A percentile compares a stretch with the other conserved stretches of the same genome.
These are phyloP conservation scores for Acrocyrtus sp. DNA, from an alignment of 2,888 invertebrate genomes.

Conservation along the genomic window DNA sequence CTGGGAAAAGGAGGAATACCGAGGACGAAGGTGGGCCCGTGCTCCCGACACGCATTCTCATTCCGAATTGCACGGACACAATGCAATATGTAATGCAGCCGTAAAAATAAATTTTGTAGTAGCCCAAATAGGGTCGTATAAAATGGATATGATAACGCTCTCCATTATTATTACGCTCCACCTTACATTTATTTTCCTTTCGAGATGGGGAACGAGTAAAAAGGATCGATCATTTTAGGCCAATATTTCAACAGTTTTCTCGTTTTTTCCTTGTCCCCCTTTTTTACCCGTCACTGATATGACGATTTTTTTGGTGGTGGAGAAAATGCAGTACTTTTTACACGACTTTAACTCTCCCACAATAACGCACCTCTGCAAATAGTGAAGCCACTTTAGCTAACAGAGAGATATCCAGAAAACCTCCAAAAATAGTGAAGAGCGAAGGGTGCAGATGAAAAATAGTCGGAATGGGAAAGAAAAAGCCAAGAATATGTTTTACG, in stretches of 20 bases:
- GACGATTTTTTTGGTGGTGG: not conserved
- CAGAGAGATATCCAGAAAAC: not conserved
- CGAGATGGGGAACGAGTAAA: conserved; percentile 7
- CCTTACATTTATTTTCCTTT: not conserved
- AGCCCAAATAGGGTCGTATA: not conserved
- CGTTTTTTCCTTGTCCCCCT: not conserved
- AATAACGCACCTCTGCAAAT: not conserved
- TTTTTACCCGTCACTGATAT: not conserved
- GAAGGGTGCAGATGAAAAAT: not conserved
- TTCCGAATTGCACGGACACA: too few species aligned
- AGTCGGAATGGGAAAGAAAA: conserved; percentile 6
- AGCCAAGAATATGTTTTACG: conserved; percentile 48
- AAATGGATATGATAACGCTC: not conserved
- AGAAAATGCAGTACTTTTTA: not conserved
- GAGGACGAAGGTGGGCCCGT: too few species aligned
- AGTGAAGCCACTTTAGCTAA: too few species aligned
- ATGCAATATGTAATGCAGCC: too few species aligned
- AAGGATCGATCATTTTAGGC: conserved; percentile 42
- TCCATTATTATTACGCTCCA: not conserved
- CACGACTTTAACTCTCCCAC: not conserved
- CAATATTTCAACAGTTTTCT: conserved; percentile 36
- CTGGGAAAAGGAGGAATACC: not conserved
- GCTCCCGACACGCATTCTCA: too few species aligned
- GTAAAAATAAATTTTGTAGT: not conserved
- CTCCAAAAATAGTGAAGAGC: not conserved